Evolutionary conservation across 2,113 vertebrate species (phyloP).

Genomic region (Corynorhinus townsendii): DNA sequence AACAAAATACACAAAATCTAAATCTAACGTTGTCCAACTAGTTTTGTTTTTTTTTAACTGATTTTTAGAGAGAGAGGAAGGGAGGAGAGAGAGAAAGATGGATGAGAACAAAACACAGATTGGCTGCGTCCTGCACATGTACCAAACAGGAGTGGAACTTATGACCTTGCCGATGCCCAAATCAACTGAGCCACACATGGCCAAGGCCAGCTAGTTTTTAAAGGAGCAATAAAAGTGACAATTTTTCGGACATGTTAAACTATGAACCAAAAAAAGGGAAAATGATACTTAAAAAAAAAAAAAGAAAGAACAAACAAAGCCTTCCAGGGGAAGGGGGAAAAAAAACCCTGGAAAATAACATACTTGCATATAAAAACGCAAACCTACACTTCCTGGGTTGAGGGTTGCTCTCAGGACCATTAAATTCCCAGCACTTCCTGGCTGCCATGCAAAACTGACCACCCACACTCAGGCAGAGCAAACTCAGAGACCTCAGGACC

Average conservation of each 20-base stretch:
- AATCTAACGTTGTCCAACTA: conserved; percentile 48
- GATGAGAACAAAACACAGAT: too few species aligned
- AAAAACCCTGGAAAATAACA: neutral
- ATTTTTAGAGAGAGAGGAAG: too few species aligned
- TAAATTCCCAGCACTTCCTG: neutral
- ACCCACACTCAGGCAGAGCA: neutral
- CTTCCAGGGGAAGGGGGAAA: neutral
- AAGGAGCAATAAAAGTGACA: conserved; percentile 46
- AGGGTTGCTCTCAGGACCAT: neutral
- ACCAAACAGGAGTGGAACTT: too few species aligned
- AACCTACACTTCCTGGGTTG: neutral
- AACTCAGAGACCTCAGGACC: neutral
- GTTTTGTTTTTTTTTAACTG: neutral
- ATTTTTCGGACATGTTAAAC: conserved; percentile 23
- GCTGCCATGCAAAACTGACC: neutral
- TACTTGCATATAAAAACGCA: neutral
- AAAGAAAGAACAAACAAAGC: neutral
- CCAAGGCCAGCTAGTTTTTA: neutral
- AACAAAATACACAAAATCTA: conserved; percentile 56
- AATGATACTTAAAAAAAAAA: neutral
- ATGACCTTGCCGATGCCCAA: too few species aligned
- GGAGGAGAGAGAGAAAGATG: too few species aligned
- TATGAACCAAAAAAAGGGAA: neutral
- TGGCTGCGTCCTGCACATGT: too few species aligned
- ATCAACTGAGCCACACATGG: too few species aligned